Base-by-base conservation (phyloP, 2,113 vertebrate species). In the Thunnus thynnus region DNA sequence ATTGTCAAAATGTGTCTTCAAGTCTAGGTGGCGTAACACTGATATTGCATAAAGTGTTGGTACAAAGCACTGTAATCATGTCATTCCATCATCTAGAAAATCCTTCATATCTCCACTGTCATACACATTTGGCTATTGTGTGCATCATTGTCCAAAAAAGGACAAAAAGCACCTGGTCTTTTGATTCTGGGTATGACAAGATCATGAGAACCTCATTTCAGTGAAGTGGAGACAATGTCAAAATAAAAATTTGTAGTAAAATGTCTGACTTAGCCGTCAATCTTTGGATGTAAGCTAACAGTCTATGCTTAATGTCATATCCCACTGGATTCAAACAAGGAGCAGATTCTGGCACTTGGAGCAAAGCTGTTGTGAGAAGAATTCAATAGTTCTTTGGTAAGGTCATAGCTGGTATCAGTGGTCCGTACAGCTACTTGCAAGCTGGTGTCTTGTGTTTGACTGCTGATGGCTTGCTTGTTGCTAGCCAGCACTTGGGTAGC, bases 21-120 rank as follows among this genome's bases (percentile, higher is more conserved):
- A 93, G 93, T 95, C 89, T 72, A 72, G 79, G 81, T 83, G 86
- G 84, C 30, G 20, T 88, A 88, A 88, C 81, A 92, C 89, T 90
- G 84, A 77, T 69, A 57, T 47, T 78, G 72, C 72, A 76, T 71
- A 51, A 85, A 63, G 72, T 63, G 67, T 76, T 80, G 74, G 68
- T 27, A 30, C 84, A 70, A 81, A 78, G 46, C 77, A 63, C 41
- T 58, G 66, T 47, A 60, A 22, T 58, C n/a, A 47, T 22, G 16
- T 66, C 30, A 41, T 14, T 73, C 54, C 51, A n/a, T 64, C 63
- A 52, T 61, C 55, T 67, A 74, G 74, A 60, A 36, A 27, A 50
- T 69, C 74, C 75, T 62, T 78, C 61, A 27, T 56, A 36, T 51
- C 64, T 72, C 56, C 50, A 18, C 64, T 48, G 64, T 76, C 58